Percentiles rank a stretch among this genome's conserved stretches.
Conservation (phyloP, 1,140 invertebrate species). For the Sweltsa coloradensis region DNA sequence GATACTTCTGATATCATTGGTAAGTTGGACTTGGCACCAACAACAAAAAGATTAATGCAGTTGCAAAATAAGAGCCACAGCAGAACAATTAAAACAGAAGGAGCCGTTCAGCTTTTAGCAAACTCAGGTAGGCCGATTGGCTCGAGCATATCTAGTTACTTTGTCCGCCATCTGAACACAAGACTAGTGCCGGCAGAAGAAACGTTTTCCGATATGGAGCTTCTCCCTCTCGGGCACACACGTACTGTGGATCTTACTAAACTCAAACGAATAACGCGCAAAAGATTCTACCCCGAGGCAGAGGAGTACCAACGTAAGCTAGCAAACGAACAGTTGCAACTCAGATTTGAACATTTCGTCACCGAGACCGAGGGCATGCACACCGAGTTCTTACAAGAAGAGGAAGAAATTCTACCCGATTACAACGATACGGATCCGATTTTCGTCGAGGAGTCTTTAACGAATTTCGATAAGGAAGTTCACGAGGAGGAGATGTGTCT, state of each 20-base stretch:
- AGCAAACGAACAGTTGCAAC: constrained; percentile 9
- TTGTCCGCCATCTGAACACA: constrained; percentile 1
- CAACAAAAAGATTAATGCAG: constrained; percentile 18
- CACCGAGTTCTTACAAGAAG: constrained; percentile 7
- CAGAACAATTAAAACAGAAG: constrained; percentile 15
- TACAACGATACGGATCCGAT: too few relatives aligned
- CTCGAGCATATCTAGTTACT: background rate
- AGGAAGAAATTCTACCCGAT: too few relatives aligned
- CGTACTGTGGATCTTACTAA: constrained; percentile 11
- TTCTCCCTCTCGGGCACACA: constrained; percentile 9
- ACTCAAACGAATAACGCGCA: constrained; percentile 11
- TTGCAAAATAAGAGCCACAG: too few relatives aligned
- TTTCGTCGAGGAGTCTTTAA: too few relatives aligned
- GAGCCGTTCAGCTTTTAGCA: constrained; percentile 20
- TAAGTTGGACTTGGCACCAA: constrained; percentile 17
- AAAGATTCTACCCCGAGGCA: constrained; percentile 11
- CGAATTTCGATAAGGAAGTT: too few relatives aligned
- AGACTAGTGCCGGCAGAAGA: constrained; percentile 5
- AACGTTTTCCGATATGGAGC: constrained; percentile 9
- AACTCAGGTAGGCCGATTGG: constrained; percentile 17
- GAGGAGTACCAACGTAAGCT: constrained; percentile 11
- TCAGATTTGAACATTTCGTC: constrained; percentile 11
- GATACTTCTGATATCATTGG: constrained; percentile 20
- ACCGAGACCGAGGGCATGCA: constrained; percentile 8
- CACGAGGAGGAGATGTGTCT: too few relatives aligned